Evolutionary conservation across 53 echinoderm and acorn worm species (phyloP).

Genomic region (Henricia sp.): DNA sequence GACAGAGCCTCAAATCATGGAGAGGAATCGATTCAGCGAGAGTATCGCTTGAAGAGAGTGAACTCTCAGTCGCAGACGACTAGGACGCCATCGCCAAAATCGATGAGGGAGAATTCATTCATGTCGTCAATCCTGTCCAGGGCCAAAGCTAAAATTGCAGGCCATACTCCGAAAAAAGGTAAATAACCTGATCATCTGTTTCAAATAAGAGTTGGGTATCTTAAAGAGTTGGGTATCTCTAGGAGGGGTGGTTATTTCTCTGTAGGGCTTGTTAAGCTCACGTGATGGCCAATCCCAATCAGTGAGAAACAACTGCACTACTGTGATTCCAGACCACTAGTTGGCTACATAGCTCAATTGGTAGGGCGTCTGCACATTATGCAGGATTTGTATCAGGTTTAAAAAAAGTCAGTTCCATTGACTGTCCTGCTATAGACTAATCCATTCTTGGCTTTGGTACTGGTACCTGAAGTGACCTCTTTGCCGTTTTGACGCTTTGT

Average conservation of each 20-base stretch:
- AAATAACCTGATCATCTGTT: neutral
- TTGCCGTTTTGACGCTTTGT: no score
- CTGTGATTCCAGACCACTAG: no score
- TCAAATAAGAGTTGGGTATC: neutral
- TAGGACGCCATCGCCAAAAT: conserved; percentile 41
- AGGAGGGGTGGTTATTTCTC: neutral
- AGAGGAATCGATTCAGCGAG: neutral
- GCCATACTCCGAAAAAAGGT: conserved; percentile 36
- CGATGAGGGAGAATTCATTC: conserved; percentile 35
- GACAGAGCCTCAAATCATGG: conserved; percentile 1
- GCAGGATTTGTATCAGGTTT: no score
- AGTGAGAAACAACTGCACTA: no score
- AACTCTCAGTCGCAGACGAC: conserved; percentile 23
- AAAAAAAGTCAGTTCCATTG: no score
- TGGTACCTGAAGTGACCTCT: no score
- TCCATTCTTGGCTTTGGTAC: no score
- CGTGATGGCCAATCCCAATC: no score
- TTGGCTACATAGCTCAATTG: no score
- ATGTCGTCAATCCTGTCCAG: conserved; percentile 44
- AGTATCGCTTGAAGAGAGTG: conserved; percentile 16
- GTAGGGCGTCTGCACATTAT: no score
- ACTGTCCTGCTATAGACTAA: no score
- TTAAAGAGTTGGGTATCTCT: neutral
- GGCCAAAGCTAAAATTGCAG: conserved; percentile 42
- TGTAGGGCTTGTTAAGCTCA: no score